phyloP scores from a whole-genome alignment of 1,140 invertebrate species.

The Propsilocerus akamusi region DNA sequence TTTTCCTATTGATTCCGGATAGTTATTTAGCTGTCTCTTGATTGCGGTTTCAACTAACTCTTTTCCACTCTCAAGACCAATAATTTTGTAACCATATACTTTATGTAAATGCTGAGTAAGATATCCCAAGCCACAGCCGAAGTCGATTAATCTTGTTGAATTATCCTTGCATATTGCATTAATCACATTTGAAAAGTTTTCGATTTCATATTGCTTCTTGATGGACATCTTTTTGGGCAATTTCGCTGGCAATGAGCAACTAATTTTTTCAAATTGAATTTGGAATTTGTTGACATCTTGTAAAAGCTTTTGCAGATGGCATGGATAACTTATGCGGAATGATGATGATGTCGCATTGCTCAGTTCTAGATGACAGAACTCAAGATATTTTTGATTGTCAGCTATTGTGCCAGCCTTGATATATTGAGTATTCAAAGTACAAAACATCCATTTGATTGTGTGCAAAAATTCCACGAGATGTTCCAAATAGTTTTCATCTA shows the following conservation, averaged over 20 bases:
- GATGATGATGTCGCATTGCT: constrained; percentile 4
- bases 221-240: constrained; percentile 25
- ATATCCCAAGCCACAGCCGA: constrained; percentile 73
- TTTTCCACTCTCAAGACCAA: constrained; percentile 50
- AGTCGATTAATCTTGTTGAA: constrained; percentile 46
- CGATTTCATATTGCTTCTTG: constrained; percentile 55
- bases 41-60: constrained; percentile 40
- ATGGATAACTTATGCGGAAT: constrained; percentile 5
- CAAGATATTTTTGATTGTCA: constrained; percentile 19
- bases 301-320: neutral
- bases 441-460: constrained; percentile 43
- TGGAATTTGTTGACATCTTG: neutral
- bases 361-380: neutral
- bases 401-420: constrained; percentile 32
- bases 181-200: constrained; percentile 35
- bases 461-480: constrained; percentile 33
- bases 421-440: constrained; percentile 42
- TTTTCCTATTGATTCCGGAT: constrained; percentile 26
- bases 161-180: constrained; percentile 29
- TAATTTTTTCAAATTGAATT: constrained; percentile 6
- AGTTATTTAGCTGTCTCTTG: constrained; percentile 34
- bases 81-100: constrained; percentile 36
- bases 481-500: constrained; percentile 32
- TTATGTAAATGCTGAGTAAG: constrained; percentile 46
- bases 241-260: constrained; percentile 8